Conservation (phyloP, 1,140 invertebrate species). For the Solenopsis fugax region DNA sequence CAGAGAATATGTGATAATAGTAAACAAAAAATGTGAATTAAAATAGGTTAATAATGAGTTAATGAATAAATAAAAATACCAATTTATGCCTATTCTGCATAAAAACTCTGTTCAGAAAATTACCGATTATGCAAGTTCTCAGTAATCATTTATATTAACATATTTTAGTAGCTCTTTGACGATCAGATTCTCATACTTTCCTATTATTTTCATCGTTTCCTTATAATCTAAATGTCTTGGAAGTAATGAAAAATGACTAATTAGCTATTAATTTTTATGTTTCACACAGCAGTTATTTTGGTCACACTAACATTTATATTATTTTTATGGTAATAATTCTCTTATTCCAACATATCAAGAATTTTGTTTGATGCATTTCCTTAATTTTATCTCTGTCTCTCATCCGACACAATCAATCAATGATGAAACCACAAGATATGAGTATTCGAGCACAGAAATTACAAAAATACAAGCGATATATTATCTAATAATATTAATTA, state of each 20-base stretch:
- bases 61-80: neutral
- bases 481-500: neutral
- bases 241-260: conserved; percentile 1
- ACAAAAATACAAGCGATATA: neutral
- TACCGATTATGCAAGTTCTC: conserved; percentile 1
- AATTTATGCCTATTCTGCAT: neutral
- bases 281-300: neutral
- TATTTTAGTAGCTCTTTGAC: conserved; percentile 43
- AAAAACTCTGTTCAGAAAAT: neutral
- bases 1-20: neutral
- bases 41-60: neutral
- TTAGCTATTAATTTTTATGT: conserved; percentile 27
- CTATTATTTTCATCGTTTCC: conserved; percentile 22
- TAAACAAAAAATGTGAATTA: conserved; percentile 1
- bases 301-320: neutral
- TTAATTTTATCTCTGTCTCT: conserved; percentile 4
- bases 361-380: neutral
- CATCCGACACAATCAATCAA: neutral
- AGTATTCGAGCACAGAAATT: neutral
- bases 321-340: neutral
- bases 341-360: neutral
- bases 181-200: neutral
- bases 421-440: neutral
- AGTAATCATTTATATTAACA: conserved; percentile 29
- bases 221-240: neutral